Percentiles rank a stretch among this genome's conserved stretches.
Conservation (phyloP, 2,888 invertebrate genomes). For the Epinotia brunnichana region DNA sequence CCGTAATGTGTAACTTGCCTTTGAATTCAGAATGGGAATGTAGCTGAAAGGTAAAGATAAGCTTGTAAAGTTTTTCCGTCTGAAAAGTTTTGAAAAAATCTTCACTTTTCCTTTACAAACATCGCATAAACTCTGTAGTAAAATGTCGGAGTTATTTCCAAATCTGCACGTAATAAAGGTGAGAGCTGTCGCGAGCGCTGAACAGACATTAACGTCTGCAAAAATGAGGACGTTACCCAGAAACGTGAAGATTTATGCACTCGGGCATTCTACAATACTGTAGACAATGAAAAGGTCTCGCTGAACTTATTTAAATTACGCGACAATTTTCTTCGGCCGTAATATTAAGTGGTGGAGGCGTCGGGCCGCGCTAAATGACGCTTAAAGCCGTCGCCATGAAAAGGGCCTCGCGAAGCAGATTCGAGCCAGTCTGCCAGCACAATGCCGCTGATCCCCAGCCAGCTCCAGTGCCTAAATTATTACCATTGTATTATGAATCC, state of each 20-base stretch:
- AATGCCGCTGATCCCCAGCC: constrained; percentile 68
- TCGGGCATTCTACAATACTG: constrained; percentile 60
- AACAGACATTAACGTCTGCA: constrained; percentile 54
- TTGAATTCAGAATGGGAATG: constrained; percentile 44
- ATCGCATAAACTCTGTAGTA: not conserved
- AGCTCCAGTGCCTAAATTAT: constrained; percentile 66
- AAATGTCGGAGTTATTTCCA: constrained; percentile 23
- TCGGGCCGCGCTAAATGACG: constrained; percentile 76
- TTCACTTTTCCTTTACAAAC: constrained; percentile 17
- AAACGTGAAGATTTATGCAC: constrained; percentile 69
- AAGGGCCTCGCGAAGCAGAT: constrained; percentile 78
- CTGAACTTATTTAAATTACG: constrained; percentile 80
- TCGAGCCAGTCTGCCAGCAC: constrained; percentile 69
- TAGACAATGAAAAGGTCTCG: constrained; percentile 70
- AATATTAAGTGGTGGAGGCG: constrained; percentile 75
- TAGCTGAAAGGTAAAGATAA: constrained; percentile 28
- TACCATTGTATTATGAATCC: constrained; percentile 75
- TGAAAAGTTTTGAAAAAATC: constrained; percentile 27
- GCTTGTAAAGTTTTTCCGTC: constrained; percentile 19
- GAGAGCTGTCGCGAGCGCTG: constrained; percentile 49
- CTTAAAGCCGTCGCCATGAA: constrained; percentile 74
- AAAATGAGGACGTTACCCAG: constrained; percentile 61
- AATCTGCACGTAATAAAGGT: constrained; percentile 50
- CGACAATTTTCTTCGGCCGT: constrained; percentile 78
- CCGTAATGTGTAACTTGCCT: constrained; percentile 61